These are phyloP conservation scores for Hydrocynus forskahlii DNA, from an alignment of 2,797 vertebrate species.

Conservation along the genomic window DNA sequence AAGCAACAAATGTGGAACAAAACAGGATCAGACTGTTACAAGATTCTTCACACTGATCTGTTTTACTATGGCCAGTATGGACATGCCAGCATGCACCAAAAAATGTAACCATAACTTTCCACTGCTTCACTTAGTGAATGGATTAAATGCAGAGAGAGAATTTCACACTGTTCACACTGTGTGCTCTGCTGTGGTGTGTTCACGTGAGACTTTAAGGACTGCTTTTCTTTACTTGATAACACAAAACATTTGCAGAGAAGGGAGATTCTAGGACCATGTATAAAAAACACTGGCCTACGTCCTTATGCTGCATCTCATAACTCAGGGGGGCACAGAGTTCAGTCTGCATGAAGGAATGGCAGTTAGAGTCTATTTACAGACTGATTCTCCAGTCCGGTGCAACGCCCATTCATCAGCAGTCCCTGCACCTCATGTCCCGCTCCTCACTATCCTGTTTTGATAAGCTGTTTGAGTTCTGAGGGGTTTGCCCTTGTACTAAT, in stretches of 20 bases:
- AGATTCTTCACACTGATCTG: no score
- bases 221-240: no score
- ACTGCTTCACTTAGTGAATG: no score
- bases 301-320: background rate
- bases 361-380: conserved; percentile 8
- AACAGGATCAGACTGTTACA: no score
- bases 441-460: background rate
- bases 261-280: background rate
- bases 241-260: background rate
- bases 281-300: background rate
- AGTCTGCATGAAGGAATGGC: background rate
- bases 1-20: no score
- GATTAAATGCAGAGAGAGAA: no score
- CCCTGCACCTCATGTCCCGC: background rate
- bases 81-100: no score
- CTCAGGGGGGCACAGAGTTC: background rate
- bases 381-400: background rate
- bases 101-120: no score
- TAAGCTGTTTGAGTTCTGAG: background rate
- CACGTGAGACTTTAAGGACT: no score
- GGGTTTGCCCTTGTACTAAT: conserved; percentile 12
- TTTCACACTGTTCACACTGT: no score
- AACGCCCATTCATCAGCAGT: conserved; percentile 4
- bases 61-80: no score
- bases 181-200: no score